A percentile compares a stretch with the other conserved stretches of the same genome.
Conservation (phyloP, 2,888 invertebrate genomes). For the Lycia hirtaria region DNA sequence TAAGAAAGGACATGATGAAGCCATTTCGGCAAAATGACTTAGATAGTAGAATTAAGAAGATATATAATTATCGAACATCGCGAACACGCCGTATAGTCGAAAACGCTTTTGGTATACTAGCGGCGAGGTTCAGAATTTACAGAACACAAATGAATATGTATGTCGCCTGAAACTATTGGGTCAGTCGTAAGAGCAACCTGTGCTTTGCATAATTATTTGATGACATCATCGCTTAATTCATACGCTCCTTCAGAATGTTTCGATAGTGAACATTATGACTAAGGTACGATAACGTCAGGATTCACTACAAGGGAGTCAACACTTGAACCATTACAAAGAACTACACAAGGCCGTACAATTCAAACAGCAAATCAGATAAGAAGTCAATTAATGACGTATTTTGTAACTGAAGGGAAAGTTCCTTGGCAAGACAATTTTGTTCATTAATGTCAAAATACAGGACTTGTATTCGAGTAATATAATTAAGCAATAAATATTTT, state of each 20-base stretch:
- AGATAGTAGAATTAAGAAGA: not conserved
- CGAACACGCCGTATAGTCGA: slow-evolving; percentile 16
- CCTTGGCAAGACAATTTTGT: not conserved
- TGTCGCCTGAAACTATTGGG: not conserved
- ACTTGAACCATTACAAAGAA: slow-evolving; percentile 1
- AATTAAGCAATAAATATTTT: no score
- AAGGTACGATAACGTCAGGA: not conserved
- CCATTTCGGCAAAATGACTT: slow-evolving; percentile 15
- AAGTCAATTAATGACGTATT: not conserved
- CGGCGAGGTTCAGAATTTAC: slow-evolving; percentile 8
- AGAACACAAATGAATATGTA: slow-evolving; percentile 11
- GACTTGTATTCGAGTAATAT: no score
- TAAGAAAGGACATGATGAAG: slow-evolving; percentile 27
- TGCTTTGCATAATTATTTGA: not conserved
- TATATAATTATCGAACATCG: slow-evolving; percentile 9
- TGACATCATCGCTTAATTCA: not conserved
- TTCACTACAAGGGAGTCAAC: not conserved
- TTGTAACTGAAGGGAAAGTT: not conserved
- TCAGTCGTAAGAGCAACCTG: slow-evolving; percentile 9
- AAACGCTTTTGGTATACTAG: slow-evolving; percentile 10
- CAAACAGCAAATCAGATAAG: not conserved
- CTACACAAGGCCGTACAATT: not conserved
- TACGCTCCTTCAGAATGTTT: slow-evolving; percentile 7
- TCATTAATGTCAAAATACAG: no score
- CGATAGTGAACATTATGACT: slow-evolving; percentile 8